Evolutionary conservation across 2,888 invertebrate genomes (phyloP), one percentile per base, ranked within the genome.

Genomic region (Pristionchus arcanus): DNA sequence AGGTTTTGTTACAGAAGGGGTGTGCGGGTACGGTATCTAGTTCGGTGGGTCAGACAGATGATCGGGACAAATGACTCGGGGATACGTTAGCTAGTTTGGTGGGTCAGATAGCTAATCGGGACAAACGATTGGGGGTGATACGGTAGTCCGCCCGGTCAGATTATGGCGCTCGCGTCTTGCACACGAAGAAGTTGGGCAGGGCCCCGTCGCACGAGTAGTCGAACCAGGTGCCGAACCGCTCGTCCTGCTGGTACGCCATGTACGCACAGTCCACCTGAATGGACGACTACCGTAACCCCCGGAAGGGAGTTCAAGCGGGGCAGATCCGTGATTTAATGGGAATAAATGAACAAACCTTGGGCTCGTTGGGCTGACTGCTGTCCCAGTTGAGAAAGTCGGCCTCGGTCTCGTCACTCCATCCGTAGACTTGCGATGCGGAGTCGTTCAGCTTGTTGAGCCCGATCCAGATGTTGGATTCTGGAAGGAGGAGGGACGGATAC

Each of bases 401-500:
- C 25, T 90, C 86, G 15, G 88, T 90, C 2, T 92, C 92, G 87
- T 94, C 94, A 37, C 93, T 94, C 94, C 94, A 94, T 81, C 91
- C 92, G 91, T 94, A 94, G 16, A 93, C 91, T 71, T 93, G 93
- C 19, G 91, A 90, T 1, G 91, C 90, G 2, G 89, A 89, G 68
- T 92, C 92, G 86, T 92, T 92, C 53, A 94, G 89, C 88, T 94
- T 94, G 90, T 94, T 94, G 89, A 94, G 89, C 7, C 94, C 94
- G 84, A 94, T 94, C 94, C 94, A 94, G 71, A 94, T 92, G 90
- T 94, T 94, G 91, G 92, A 94, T 90, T 94, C 94, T 94, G 89
- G n/a, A 92, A 49, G 42, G 42, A 7, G 42, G 42, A 83, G 19
- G 42, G 25, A 83, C 19, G 42, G 25, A 59, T 31, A 59, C 31